Evolutionary conservation across 1,140 invertebrate species (phyloP).

Genomic region (Brachionus sp.): DNA sequence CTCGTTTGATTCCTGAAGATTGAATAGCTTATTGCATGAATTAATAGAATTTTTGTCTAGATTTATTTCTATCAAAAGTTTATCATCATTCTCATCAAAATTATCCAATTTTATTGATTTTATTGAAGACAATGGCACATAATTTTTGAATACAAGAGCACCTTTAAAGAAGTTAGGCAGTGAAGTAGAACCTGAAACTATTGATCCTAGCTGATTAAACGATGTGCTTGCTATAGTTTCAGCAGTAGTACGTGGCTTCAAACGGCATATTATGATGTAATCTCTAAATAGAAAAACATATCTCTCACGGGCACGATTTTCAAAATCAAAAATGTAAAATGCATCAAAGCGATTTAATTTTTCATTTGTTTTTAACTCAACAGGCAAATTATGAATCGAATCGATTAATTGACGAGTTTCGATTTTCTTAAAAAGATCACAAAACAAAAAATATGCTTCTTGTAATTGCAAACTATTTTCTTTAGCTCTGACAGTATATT

Average conservation of each 20-base stretch:
- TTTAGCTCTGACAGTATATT: background rate
- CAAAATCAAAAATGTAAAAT: constrained; percentile 12
- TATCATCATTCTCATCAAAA: constrained; percentile 27
- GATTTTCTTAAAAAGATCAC: constrained; percentile 13
- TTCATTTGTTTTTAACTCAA: constrained; percentile 5
- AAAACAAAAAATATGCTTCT: constrained; percentile 40
- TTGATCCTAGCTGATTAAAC: background rate
- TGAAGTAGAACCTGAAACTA: background rate
- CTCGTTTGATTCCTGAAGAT: background rate
- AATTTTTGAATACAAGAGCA: constrained; percentile 25
- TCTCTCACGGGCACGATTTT: constrained; percentile 15
- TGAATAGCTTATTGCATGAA: background rate
- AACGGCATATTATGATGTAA: constrained; percentile 16
- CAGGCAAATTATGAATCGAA: constrained; percentile 41
- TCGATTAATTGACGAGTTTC: constrained; percentile 39
- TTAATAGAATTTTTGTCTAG: background rate
- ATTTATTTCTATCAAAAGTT: constrained; percentile 11
- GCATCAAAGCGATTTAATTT: constrained; percentile 25
- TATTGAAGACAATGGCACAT: constrained; percentile 12
- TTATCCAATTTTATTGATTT: constrained; percentile 32
- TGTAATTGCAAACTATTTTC: constrained; percentile 8
- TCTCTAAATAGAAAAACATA: constrained; percentile 10
- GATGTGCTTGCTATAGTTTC: constrained; percentile 16
- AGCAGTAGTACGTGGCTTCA: constrained; percentile 4
- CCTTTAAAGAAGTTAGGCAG: constrained; percentile 15